Evolutionary conservation across 2,888 invertebrate genomes (phyloP).

Genomic region (Mactromeris polynyma): DNA sequence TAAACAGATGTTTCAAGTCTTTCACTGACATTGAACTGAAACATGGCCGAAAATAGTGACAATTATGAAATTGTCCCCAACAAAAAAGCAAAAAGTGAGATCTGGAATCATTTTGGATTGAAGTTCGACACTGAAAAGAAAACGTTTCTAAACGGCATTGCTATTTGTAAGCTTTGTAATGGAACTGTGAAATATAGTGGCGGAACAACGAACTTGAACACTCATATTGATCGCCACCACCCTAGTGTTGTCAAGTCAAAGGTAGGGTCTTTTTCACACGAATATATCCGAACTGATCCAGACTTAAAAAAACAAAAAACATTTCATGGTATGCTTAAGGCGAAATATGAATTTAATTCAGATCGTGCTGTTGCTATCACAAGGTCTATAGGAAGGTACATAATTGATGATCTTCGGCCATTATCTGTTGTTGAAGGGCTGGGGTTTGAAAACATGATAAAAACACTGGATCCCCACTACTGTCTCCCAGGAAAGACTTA

Average conservation of each 20-base stretch:
- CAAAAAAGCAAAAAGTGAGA: conserved; percentile 5
- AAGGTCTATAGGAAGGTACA: neutral
- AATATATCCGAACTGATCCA: neutral
- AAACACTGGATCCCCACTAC: conserved; percentile 15
- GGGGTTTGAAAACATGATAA: neutral
- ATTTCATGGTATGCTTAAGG: neutral
- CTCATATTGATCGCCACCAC: conserved; percentile 18
- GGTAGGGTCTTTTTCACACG: too few species aligned
- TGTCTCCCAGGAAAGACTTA: neutral
- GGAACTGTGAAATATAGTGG: conserved; percentile 7
- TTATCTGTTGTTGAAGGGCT: neutral
- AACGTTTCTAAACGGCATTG: neutral
- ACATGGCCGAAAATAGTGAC: conserved; percentile 17
- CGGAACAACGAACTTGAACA: conserved; percentile 16
- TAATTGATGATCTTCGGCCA: conserved; percentile 20
- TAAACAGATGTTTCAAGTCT: too few species aligned
- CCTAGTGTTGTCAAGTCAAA: neutral
- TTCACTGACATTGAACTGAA: neutral
- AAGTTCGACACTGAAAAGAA: conserved; percentile 1
- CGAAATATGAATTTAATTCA: conserved; percentile 9
- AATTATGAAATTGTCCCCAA: conserved; percentile 1
- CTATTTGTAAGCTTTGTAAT: neutral
- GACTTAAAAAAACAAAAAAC: conserved; percentile 8
- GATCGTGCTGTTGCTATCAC: neutral
- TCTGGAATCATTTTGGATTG: conserved; percentile 19